Conservation (phyloP, 2,888 invertebrate genomes). For the Watsonalla binaria region DNA sequence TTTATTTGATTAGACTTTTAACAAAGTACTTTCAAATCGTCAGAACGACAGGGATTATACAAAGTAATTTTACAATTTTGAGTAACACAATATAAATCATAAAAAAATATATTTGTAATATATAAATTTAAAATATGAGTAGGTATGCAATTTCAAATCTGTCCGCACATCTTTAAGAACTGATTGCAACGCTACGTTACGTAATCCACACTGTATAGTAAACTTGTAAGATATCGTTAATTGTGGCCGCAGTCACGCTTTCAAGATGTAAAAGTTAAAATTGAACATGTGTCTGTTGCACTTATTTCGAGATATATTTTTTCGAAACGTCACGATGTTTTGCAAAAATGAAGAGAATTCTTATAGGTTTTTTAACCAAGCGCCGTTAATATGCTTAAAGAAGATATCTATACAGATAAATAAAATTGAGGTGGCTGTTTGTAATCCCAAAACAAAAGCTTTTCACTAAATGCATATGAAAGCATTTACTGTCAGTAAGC, state of each 20-base stretch:
- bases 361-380: background rate
- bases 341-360: background rate
- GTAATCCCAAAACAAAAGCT: no score
- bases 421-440: no score
- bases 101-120: no score
- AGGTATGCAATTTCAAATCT: background rate
- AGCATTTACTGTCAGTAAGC: no score
- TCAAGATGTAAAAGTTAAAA: slow-evolving; percentile 23
- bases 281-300: slow-evolving; percentile 1
- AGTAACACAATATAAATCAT: no score
- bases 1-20: no score
- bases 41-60: no score
- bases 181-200: background rate
- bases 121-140: no score
- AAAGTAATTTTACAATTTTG: no score
- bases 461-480: no score
- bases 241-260: slow-evolving; percentile 51
- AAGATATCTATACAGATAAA: no score
- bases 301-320: slow-evolving; percentile 1
- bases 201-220: background rate
- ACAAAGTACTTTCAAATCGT: no score
- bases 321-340: slow-evolving; percentile 1
- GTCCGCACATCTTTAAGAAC: background rate
- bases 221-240: slow-evolving; percentile 28
- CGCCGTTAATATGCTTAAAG: background rate